Evolutionary conservation across 2,888 invertebrate species (phyloP).

Genomic region (Polydrusus pterygomalis): DNA sequence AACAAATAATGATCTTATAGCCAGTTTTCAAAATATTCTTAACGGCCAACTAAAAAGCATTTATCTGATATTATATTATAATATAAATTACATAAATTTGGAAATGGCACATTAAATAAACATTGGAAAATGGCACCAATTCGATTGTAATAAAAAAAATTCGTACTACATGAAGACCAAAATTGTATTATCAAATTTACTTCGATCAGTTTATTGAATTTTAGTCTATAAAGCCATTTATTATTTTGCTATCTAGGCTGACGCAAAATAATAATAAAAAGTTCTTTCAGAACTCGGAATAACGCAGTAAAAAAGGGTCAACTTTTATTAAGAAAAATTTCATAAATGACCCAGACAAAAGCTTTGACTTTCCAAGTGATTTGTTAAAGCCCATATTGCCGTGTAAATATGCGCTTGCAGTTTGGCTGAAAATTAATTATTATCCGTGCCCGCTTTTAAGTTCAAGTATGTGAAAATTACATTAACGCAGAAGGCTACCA

Average conservation of each 20-base stretch:
- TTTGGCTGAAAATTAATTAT: slow-evolving; percentile 5
- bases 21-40: too few relatives aligned
- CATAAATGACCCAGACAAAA: slow-evolving; percentile 2
- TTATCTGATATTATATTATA: too few relatives aligned
- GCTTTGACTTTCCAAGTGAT: slow-evolving; percentile 15
- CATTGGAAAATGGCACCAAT: too few relatives aligned
- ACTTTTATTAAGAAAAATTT: slow-evolving; percentile 18
- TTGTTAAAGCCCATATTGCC: slow-evolving; percentile 2
- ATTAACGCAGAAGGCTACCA: not conserved
- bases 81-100: too few relatives aligned
- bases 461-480: slow-evolving; percentile 11
- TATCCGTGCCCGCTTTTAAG: not conserved
- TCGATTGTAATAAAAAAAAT: not conserved
- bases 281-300: not conserved
- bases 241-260: slow-evolving; percentile 2
- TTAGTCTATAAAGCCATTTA: slow-evolving; percentile 12
- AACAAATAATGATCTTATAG: too few relatives aligned
- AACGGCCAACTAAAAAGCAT: too few relatives aligned
- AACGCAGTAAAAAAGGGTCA: slow-evolving; percentile 9
- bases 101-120: too few relatives aligned
- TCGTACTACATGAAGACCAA: not conserved
- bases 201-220: not conserved
- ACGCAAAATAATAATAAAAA: not conserved
- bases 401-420: not conserved
- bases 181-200: not conserved